Percentiles rank a stretch among this genome's conserved stretches.
Evolutionary conservation across 2,888 invertebrate species (phyloP).

Genomic region (Vesta saturnalis): DNA sequence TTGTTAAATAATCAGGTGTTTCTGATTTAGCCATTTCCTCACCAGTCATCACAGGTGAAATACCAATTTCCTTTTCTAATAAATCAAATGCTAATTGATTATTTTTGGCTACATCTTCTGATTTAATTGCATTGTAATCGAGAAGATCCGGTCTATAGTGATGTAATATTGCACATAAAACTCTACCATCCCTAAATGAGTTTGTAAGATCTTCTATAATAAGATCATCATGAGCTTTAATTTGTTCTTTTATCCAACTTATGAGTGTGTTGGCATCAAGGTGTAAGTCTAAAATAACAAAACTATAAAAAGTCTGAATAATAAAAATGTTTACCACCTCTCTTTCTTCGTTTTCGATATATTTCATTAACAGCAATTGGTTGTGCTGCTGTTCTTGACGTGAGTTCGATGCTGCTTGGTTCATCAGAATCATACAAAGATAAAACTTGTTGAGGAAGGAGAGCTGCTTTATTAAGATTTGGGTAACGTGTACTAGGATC

Average conservation of each 20-base stretch:
- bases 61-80: slow-evolving; percentile 84
- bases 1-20: slow-evolving; percentile 76
- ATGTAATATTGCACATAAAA: slow-evolving; percentile 78
- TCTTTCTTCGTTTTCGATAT: slow-evolving; percentile 73
- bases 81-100: slow-evolving; percentile 88
- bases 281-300: slow-evolving; percentile 66
- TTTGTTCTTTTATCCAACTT: slow-evolving; percentile 80
- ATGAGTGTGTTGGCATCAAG: slow-evolving; percentile 80
- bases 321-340: slow-evolving; percentile 60
- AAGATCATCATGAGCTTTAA: slow-evolving; percentile 70
- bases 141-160: slow-evolving; percentile 92
- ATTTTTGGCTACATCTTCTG: slow-evolving; percentile 72
- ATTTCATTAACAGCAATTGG: slow-evolving; percentile 14
- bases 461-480: slow-evolving; percentile 79
- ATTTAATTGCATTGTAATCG: slow-evolving; percentile 74
- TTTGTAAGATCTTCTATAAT: slow-evolving; percentile 73
- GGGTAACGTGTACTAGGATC: slow-evolving; percentile 90
- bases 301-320: neutral
- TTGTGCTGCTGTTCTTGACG: slow-evolving; percentile 54
- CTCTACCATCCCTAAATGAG: slow-evolving; percentile 75
- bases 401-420: slow-evolving; percentile 67
- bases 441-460: slow-evolving; percentile 80
- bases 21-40: slow-evolving; percentile 78
- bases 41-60: slow-evolving; percentile 77
- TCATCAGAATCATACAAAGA: slow-evolving; percentile 79